Evolutionary conservation across 2,797 vertebrate genomes (phyloP).

Genomic region (Triplophysa bombifrons): DNA sequence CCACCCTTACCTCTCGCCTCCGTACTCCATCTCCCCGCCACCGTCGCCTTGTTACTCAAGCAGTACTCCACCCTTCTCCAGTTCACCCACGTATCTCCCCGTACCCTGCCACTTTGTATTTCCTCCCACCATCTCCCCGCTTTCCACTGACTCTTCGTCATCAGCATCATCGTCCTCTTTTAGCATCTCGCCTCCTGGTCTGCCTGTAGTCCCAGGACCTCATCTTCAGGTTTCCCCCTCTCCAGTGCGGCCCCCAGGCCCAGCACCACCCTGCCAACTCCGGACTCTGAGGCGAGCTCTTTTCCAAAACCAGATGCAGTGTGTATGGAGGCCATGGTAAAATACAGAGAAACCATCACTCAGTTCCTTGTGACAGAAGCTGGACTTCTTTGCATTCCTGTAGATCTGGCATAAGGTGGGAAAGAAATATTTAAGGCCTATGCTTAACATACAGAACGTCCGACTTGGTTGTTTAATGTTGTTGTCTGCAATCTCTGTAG

Average conservation of each 20-base stretch:
- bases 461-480: neutral
- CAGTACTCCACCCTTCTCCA: conserved; percentile 51
- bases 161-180: conserved; percentile 33
- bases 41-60: conserved; percentile 61
- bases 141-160: conserved; percentile 48
- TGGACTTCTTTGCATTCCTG: neutral
- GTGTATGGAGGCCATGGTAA: conserved; percentile 60
- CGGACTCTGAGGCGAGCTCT: conserved; percentile 55
- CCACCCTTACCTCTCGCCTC: conserved; percentile 59
- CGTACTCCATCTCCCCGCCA: conserved; percentile 63
- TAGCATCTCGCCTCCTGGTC: conserved; percentile 38
- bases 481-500: neutral
- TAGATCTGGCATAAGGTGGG: neutral
- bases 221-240: conserved; percentile 12
- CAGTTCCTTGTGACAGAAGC: neutral
- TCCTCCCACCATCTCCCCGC: conserved; percentile 54
- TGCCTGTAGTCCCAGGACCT: conserved; percentile 2
- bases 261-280: conserved; percentile 9
- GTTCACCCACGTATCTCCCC: conserved; percentile 56
- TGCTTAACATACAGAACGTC: neutral
- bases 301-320: conserved; percentile 45
- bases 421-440: neutral
- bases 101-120: conserved; percentile 60
- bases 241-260: neutral
- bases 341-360: neutral